Evolutionary conservation across 2,888 invertebrate genomes (phyloP).

Genomic region (Athalia cordata): DNA sequence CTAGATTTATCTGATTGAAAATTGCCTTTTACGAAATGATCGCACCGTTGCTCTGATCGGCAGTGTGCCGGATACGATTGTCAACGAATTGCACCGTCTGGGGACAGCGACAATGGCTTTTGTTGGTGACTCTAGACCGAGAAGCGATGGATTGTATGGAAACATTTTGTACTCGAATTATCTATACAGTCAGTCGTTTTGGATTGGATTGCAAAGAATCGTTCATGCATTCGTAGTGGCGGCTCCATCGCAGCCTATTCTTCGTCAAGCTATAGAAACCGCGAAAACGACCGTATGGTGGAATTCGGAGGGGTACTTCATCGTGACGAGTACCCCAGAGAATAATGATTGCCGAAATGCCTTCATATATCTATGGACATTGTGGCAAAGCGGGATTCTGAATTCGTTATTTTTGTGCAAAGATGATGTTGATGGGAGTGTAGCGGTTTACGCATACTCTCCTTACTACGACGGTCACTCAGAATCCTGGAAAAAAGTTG

Average conservation of each 20-base stretch:
- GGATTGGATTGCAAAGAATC: constrained; percentile 1
- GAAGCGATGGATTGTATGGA: constrained; percentile 1
- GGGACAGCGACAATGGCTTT: constrained; percentile 11
- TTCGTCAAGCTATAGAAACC: constrained; percentile 46
- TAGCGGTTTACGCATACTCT: constrained; percentile 53
- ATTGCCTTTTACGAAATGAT: constrained; percentile 26
- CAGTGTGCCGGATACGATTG: background rate
- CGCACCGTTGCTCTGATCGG: constrained; percentile 22
- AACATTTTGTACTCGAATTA: background rate
- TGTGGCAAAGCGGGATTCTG: constrained; percentile 55
- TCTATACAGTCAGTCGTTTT: constrained; percentile 8
- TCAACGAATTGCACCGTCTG: constrained; percentile 1
- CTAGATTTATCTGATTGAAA: constrained; percentile 26
- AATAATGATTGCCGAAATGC: constrained; percentile 52
- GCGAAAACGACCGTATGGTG: constrained; percentile 54
- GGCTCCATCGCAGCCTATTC: background rate
- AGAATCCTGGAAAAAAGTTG: constrained; percentile 49
- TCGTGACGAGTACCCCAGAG: constrained; percentile 49
- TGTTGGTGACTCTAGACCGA: constrained; percentile 31
- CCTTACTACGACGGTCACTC: constrained; percentile 52
- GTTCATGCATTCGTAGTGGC: constrained; percentile 13
- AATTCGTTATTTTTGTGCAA: constrained; percentile 53
- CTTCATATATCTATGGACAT: constrained; percentile 48
- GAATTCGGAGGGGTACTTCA: constrained; percentile 52
- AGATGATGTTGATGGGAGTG: constrained; percentile 50